Evolutionary conservation across 2,113 vertebrate genomes (phyloP), one percentile per base, ranked within the genome.

Genomic region (Donacobius atricapilla): DNA sequence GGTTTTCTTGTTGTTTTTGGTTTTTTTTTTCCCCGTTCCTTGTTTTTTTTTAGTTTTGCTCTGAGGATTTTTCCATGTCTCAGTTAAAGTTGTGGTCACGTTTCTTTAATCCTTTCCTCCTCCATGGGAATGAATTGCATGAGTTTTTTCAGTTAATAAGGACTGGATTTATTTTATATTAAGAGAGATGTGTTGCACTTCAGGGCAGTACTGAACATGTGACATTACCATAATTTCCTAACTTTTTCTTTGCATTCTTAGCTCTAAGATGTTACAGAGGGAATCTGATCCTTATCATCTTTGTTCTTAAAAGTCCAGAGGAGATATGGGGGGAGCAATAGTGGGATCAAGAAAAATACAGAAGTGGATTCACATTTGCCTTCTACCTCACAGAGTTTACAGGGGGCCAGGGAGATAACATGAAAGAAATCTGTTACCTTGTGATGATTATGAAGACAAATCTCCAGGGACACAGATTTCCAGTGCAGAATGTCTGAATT

Each of bases 291-390:
- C 2, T 6, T 65, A 13, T 12, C 3, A 4, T 48, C 20, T 45
- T 68, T 3, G 25, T 61, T 85, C 30, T 69, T 77, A 53, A 21
- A 79, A 58, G 37, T 50, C 37, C 15, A 22, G 19, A 89, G 21
- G 33, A 82, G 4, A 40, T 13, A 19, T 6, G 5, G 3, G 1
- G 7, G 6, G 21, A 71, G 7, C 0, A 72, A 30, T 7, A 65
- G 7, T 3, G 7, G 8, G 2, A 13, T 39, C 15, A 75, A 48
- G 5, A 27, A 39, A 15, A 33, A 12, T 31, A 22, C 2, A 35
- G 23, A 48, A 54, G 3, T 31, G 2, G 11, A 8, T 76, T 90
- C 19, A n/a, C 19, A 33, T 73, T 83, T 80, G 6, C 4, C 25
- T 57, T 83, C 66, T 71, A 30, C 17, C 2, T 92, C 27, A 48